Evolutionary conservation across 2,888 invertebrate species (phyloP).

Genomic region (Cepaea hortensis): DNA sequence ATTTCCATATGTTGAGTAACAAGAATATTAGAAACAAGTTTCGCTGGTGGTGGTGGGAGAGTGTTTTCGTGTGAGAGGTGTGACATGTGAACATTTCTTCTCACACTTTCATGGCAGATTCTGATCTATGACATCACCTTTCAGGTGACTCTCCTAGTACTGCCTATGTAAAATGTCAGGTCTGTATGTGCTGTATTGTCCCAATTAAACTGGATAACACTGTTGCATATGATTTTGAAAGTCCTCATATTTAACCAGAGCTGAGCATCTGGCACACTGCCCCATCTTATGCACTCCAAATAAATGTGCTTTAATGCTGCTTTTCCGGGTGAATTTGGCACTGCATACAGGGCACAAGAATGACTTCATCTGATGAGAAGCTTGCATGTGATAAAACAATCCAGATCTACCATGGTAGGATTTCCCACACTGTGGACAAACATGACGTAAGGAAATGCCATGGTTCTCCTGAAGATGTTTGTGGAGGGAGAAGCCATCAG

Average conservation of each 20-base stretch:
- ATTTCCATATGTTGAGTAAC: too few relatives aligned
- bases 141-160: too few relatives aligned
- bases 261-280: constrained; percentile 23
- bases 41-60: too few relatives aligned
- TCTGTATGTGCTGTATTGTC: neutral
- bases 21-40: too few relatives aligned
- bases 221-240: constrained; percentile 27
- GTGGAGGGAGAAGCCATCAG: constrained; percentile 31
- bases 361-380: constrained; percentile 35
- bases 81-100: too few relatives aligned
- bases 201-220: neutral
- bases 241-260: constrained; percentile 22
- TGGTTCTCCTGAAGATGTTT: constrained; percentile 25
- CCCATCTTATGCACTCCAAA: constrained; percentile 33
- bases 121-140: too few relatives aligned
- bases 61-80: too few relatives aligned
- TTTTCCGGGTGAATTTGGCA: constrained; percentile 33
- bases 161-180: too few relatives aligned
- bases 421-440: constrained; percentile 34
- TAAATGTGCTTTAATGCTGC: constrained; percentile 40
- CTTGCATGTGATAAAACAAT: constrained; percentile 40
- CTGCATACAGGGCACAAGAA: constrained; percentile 36
- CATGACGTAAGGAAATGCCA: constrained; percentile 11
- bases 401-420: constrained; percentile 36
- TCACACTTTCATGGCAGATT: too few relatives aligned